phyloP scores from a whole-genome alignment of 2,113 vertebrate species.

The Peromyscus maniculatus region DNA sequence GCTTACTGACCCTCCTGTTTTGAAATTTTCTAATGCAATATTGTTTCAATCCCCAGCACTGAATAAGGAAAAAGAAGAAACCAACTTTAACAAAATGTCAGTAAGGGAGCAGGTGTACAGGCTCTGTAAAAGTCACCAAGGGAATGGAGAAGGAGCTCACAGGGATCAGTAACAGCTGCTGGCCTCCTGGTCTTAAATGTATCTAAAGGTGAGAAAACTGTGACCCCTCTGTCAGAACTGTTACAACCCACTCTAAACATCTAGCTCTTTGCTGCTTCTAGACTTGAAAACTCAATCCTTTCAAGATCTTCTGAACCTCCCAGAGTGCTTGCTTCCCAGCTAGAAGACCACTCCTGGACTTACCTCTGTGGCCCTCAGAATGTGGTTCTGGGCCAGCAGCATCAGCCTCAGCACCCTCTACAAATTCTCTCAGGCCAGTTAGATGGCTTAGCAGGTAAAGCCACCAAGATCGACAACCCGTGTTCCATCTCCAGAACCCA shows the following conservation, averaged over 20 bases:
- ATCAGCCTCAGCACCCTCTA: background rate
- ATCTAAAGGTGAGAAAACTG: background rate
- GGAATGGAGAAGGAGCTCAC: background rate
- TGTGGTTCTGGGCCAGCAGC: background rate
- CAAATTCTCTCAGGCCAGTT: background rate
- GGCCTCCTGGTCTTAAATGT: background rate
- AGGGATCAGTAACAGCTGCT: background rate
- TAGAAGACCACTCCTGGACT: background rate
- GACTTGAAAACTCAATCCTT: background rate
- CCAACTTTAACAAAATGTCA: background rate
- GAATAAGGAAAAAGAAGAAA: background rate
- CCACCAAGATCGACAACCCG: background rate
- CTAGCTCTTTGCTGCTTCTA: background rate
- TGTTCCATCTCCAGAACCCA: background rate
- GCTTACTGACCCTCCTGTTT: background rate
- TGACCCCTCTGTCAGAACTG: background rate
- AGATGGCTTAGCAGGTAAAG: background rate
- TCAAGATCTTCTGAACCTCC: background rate
- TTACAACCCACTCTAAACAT: background rate
- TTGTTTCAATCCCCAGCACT: background rate
- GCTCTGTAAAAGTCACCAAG: background rate
- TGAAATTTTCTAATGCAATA: background rate
- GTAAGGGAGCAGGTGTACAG: background rate
- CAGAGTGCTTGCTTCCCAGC: fast-evolving
- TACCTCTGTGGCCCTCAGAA: background rate